These are phyloP conservation scores for Petromus typicus DNA, from an alignment of 2,113 vertebrate genomes.

Conservation along the genomic window DNA sequence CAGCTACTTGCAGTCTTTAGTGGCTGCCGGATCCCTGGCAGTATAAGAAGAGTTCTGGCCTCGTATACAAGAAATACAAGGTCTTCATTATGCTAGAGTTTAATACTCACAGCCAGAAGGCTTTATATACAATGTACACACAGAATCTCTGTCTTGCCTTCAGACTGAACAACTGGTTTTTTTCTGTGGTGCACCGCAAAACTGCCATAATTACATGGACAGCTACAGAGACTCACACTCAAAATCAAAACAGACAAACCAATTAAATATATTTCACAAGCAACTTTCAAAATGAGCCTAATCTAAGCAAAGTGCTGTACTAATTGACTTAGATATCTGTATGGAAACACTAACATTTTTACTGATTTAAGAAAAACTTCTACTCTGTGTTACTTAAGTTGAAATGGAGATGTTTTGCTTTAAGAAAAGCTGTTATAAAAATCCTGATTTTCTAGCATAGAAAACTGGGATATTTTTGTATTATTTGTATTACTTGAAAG, in stretches of 20 bases:
- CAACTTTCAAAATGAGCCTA: constrained; percentile 59
- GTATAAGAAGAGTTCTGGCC: constrained; percentile 74
- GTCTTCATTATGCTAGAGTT: constrained; percentile 82
- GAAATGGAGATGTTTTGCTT: constrained; percentile 5
- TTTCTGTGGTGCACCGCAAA: constrained; percentile 66
- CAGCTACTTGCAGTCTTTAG: constrained; percentile 71
- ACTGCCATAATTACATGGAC: constrained; percentile 75
- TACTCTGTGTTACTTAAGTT: not conserved
- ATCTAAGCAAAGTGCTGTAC: constrained; percentile 15
- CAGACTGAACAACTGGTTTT: constrained; percentile 75
- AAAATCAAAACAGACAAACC: constrained; percentile 75
- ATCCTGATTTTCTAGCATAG: not conserved
- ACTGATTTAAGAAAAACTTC: constrained; percentile 10
- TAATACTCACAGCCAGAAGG: constrained; percentile 79
- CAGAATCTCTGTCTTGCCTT: constrained; percentile 77
- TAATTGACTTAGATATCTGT: constrained; percentile 43
- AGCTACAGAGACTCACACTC: constrained; percentile 63
- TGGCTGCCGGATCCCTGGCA: constrained; percentile 72
- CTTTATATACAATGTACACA: constrained; percentile 78
- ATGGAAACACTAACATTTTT: not conserved
- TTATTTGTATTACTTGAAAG: not conserved
- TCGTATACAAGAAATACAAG: constrained; percentile 79
- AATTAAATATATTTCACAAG: constrained; percentile 73
- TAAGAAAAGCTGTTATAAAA: not conserved
- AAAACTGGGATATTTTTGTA: not conserved